Evolutionary conservation across 2,797 vertebrate species (phyloP), one percentile per base, ranked within the genome.

Genomic region (Microctenopoma stevenorrisi): DNA sequence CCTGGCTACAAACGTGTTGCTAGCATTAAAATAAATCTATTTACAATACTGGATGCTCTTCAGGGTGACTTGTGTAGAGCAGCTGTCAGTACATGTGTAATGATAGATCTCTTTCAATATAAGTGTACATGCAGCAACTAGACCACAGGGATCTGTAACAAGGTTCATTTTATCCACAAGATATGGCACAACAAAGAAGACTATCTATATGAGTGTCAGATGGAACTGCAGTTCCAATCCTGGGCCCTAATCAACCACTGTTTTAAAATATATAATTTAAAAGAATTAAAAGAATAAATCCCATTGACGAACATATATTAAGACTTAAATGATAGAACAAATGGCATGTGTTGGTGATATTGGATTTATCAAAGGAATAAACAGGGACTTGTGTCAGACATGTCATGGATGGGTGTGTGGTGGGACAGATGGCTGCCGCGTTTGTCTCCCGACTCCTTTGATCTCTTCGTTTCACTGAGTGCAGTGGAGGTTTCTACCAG

Each of bases 361-460:
- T 47, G 35, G 49, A 42, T 3, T 74, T 52, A 84, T 76, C 42
- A 51, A 60, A 28, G 30, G 48, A 33, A 48, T 55, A 43, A 44
- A 49, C 54, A 51, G 4, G 70, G 75, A 70, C 68, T 55, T 16
- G 30, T 75, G 44, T 68, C 75, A 64, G 61, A 66, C 61, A 13
- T 46, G 18, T 57, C 71, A 40, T 74, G 56, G 62, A 68, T 74
- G 78, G 5, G 69, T 82, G 64, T 22, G 64, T 67, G 59, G 49
- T 73, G 77, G 81, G 78, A 83, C 75, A 80, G 75, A 78, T 59
- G 51, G 53, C 66, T 66, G 1, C 30, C 86, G 76, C 68, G 80
- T 79, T 86, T 79, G 81, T 82, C 68, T 82, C 66, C 53, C 76
- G 38, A 72, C 75, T 53, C 49, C 72, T 87, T 85, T 88, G 68